Evolutionary conservation across 2,113 vertebrate species (phyloP).

Genomic region (Pungitius pungitius): DNA sequence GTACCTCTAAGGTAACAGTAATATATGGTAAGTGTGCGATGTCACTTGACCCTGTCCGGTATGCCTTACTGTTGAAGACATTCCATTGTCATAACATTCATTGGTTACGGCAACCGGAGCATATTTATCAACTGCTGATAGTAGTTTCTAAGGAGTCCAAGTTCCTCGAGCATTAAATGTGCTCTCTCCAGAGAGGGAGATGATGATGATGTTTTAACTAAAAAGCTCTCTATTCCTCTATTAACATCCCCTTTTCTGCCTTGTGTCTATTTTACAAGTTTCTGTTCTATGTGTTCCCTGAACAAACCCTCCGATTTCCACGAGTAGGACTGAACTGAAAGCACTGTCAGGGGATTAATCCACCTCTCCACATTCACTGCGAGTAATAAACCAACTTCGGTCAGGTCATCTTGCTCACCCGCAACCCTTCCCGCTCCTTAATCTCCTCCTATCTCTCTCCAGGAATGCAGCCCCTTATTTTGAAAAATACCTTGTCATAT

Average conservation of each 20-base stretch:
- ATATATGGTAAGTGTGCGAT: not conserved
- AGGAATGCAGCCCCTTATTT: constrained; percentile 79
- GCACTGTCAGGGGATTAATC: constrained; percentile 40
- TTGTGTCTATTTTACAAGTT: constrained; percentile 4
- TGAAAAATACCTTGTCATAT: constrained; percentile 80
- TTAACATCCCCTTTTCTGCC: constrained; percentile 23
- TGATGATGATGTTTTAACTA: constrained; percentile 5
- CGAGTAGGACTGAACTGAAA: constrained; percentile 19
- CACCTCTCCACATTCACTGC: constrained; percentile 38
- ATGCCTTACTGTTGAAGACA: not conserved
- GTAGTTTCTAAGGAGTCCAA: constrained; percentile 16
- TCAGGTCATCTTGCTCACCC: constrained; percentile 63
- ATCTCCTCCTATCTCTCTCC: constrained; percentile 76
- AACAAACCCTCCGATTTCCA: constrained; percentile 23
- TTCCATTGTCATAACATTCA: not conserved
- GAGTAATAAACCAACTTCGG: constrained; percentile 60
- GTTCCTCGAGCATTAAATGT: constrained; percentile 30
- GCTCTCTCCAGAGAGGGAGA: not conserved
- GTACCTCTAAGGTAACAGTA: not conserved
- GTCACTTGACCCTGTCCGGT: not conserved
- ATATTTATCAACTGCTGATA: too few species aligned
- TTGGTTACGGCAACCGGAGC: constrained; percentile 3
- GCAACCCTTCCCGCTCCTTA: constrained; percentile 55
- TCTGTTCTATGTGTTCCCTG: not conserved
- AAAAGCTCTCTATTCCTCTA: constrained; percentile 25